Conservation (phyloP, 2,113 vertebrate genomes). For the Carollia perspicillata region DNA sequence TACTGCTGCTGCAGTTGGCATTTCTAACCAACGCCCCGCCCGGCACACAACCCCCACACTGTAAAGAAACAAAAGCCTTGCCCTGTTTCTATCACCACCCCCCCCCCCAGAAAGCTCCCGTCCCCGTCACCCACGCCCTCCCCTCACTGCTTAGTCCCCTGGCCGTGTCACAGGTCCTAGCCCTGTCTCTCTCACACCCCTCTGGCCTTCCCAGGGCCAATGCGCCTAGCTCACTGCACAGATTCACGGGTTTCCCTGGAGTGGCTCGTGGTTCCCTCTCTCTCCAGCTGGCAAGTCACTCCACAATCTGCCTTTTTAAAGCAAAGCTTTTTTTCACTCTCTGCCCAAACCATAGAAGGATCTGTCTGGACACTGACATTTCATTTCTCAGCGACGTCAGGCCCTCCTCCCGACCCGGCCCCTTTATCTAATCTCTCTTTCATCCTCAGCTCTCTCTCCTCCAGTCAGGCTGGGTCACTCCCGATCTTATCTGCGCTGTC, state of each 20-base stretch:
- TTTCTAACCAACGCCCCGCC: not conserved
- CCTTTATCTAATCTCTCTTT: not conserved
- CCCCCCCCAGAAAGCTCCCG: not conserved
- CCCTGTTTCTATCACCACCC: not conserved
- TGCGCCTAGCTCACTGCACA: fast-evolving
- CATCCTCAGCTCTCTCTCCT: not conserved
- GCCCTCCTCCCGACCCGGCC: not conserved
- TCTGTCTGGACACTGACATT: not conserved
- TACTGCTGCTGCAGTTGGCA: not conserved
- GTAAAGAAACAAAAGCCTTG: not conserved
- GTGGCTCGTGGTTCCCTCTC: not conserved
- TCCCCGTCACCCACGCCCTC: not conserved
- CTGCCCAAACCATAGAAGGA: not conserved
- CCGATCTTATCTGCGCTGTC: not conserved
- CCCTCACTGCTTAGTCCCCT: too few species aligned
- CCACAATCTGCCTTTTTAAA: not conserved
- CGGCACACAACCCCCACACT: not conserved
- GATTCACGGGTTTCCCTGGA: not conserved
- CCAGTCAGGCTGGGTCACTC: not conserved
- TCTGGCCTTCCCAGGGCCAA: not conserved
- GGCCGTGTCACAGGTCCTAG: not conserved
- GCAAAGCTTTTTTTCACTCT: not conserved
- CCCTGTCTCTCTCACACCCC: fast-evolving
- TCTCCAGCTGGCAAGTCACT: not conserved
- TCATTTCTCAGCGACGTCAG: not conserved